These are phyloP conservation scores for Synanceia verrucosa DNA, from an alignment of 2,797 vertebrate genomes.

Conservation along the genomic window DNA sequence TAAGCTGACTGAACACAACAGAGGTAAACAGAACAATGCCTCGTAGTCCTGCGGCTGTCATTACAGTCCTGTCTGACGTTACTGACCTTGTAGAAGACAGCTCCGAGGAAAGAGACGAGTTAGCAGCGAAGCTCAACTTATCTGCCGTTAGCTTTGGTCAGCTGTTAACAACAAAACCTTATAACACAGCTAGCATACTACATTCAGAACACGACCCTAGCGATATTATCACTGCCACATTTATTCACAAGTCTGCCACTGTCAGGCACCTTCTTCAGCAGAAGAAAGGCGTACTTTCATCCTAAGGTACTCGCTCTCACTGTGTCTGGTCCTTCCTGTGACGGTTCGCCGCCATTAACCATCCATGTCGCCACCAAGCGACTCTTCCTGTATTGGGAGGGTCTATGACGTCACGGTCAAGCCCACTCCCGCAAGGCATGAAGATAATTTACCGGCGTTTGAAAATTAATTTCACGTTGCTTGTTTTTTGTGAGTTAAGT, in stretches of 20 bases:
- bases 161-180: conserved; percentile 14
- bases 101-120: neutral
- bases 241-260: neutral
- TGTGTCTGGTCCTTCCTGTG: neutral
- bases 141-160: conserved; percentile 9
- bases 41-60: neutral
- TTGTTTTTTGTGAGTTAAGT: too few relatives aligned
- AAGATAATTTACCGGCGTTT: too few relatives aligned
- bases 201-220: neutral
- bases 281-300: neutral
- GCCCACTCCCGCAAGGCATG: conserved; percentile 19
- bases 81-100: conserved; percentile 54
- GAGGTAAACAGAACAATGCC: conserved; percentile 36
- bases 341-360: neutral
- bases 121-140: conserved; percentile 2
- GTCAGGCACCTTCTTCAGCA: neutral
- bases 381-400: conserved; percentile 62
- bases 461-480: too few relatives aligned
- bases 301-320: neutral
- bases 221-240: neutral
- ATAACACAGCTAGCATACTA: conserved; percentile 12
- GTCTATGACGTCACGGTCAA: conserved; percentile 52
- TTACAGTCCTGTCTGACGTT: neutral
- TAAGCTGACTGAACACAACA: neutral
- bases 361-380: too few relatives aligned